Base-by-base conservation (phyloP, 2,797 vertebrate species). In the Chelon auratus region DNA sequence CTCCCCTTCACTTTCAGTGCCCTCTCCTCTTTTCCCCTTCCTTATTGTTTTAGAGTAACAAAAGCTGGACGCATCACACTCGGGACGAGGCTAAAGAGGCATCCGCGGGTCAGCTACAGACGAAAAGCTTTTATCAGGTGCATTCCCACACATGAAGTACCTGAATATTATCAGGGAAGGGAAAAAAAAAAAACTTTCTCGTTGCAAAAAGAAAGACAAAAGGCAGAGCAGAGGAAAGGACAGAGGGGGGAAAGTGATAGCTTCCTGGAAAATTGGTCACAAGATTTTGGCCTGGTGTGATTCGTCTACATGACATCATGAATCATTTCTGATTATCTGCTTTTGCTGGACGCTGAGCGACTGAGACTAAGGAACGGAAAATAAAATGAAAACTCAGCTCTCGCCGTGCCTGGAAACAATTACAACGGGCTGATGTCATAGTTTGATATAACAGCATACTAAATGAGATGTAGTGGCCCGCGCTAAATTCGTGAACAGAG, bases 391-490 rank as follows among this genome's bases (percentile, higher is more conserved):
- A 89, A 87, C 39, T 80, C 71, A 53, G 67, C 39, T 81, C 42
- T 58, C 1, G 74, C 62, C 80, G 26, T 33, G 83, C 90, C 92
- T 95, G 93, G 93, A 94, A 94, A 90, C 90, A 90, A 93, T 94
- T 94, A 93, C 72, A 87, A 62, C 1, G 4, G 75, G 76, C 57
- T 94, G 93, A 94, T 91, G 93, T 94, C 92, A 94, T 93, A 68
- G 83, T 89, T 92, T 89, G 87, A 91, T 90, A 90, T 86, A 89
- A 85, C 73, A 75, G 88, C 56, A 71, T 88, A 77, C 74, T 81
- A 84, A 92, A 90, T 87, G 84, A 88, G 86, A 86, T 77, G 89
- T 72, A 84, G 82, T 75, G 83, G 86, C 80, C 70, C 20, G 4
- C 71, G 55, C 76, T 62, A 65, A 86, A 55, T 85, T 77, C 36